A percentile compares a stretch with the other conserved stretches of the same genome.
Conservation (phyloP, 2,888 invertebrate genomes). For the Capitulum mitella region DNA sequence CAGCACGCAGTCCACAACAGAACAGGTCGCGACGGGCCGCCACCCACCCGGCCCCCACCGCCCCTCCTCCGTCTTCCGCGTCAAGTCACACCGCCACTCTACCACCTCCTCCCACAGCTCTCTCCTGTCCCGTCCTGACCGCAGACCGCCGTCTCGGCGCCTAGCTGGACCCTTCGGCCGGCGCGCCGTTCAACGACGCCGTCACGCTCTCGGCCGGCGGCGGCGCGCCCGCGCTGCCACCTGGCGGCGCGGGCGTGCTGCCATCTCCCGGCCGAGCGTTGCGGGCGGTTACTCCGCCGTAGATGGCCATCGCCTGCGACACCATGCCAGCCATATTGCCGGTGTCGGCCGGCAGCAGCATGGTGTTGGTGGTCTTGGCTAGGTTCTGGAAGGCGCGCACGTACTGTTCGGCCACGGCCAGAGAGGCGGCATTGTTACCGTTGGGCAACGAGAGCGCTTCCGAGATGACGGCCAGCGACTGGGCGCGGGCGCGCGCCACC, state of each 20-base stretch:
- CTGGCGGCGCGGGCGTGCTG: not conserved
- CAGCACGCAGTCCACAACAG: no score
- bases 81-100: no score
- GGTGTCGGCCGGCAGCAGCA: slow-evolving; percentile 85
- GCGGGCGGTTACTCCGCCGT: slow-evolving; percentile 43
- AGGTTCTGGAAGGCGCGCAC: slow-evolving; percentile 87
- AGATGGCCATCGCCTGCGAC: slow-evolving; percentile 50
- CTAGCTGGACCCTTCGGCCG: no score
- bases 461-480: slow-evolving; percentile 70
- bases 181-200: no score
- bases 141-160: no score
- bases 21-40: no score
- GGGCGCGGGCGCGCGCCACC: slow-evolving; percentile 84
- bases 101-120: no score
- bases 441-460: slow-evolving; percentile 49
- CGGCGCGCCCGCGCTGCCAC: not conserved
- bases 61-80: no score
- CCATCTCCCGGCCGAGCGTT: not conserved
- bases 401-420: slow-evolving; percentile 92
- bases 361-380: slow-evolving; percentile 86
- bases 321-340: slow-evolving; percentile 72
- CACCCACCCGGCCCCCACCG: no score
- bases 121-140: no score
- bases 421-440: slow-evolving; percentile 82
- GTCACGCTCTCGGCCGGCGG: not conserved